These are phyloP conservation scores for Cirrhinus mrigala DNA, from an alignment of 2,797 vertebrate genomes.

Conservation along the genomic window DNA sequence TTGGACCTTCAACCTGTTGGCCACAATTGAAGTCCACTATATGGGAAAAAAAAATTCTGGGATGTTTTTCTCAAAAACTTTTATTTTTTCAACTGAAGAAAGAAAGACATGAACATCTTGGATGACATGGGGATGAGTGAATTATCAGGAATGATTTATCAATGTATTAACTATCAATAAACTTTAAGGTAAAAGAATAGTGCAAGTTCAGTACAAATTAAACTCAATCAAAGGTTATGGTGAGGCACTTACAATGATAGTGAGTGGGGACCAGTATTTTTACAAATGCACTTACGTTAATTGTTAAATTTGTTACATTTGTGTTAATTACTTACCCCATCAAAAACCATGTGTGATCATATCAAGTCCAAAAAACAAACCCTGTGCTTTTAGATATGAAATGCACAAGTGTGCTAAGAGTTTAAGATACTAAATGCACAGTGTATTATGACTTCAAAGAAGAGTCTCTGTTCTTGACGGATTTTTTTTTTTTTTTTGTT, in stretches of 20 bases:
- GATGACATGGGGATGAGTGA: no score
- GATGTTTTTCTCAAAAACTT: no score
- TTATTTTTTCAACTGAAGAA: no score
- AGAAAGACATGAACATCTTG: no score
- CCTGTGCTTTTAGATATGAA: no score
- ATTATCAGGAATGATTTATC: no score
- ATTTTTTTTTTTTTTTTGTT: no score
- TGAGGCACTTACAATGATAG: neutral
- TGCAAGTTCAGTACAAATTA: neutral
- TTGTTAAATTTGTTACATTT: no score
- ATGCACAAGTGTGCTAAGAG: neutral
- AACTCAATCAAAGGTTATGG: neutral
- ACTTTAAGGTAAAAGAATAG: neutral
- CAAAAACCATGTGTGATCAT: neutral
- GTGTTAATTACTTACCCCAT: neutral
- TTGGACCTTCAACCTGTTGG: no score
- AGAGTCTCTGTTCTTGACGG: neutral
- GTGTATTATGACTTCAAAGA: neutral
- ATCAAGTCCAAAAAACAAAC: neutral
- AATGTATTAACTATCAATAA: no score
- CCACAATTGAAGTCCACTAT: no score
- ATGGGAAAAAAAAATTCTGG: no score
- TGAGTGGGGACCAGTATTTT: neutral
- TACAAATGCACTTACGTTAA: neutral
- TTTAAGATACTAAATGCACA: neutral